phyloP scores from a whole-genome alignment of 2,113 vertebrate species.

The rabbit (Oryctolagus cuniculus) region DNA sequence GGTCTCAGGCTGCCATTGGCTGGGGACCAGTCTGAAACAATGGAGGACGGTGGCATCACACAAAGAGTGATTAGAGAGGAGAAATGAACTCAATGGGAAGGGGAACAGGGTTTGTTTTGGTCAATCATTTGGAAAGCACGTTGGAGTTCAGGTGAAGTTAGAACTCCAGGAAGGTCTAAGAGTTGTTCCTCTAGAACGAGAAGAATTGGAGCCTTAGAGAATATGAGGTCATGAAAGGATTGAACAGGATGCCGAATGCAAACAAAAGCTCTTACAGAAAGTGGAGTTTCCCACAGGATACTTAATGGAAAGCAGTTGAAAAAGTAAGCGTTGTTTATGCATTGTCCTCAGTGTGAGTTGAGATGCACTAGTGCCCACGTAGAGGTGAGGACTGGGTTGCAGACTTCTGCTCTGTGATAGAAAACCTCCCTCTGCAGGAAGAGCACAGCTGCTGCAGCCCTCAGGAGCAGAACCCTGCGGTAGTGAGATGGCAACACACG shows the following conservation, averaged over 20 bases:
- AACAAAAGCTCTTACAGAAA: background rate
- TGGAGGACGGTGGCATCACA: too few relatives aligned
- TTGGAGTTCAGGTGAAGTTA: too few relatives aligned
- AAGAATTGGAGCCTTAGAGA: background rate
- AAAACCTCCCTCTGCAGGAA: too few relatives aligned
- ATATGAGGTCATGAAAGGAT: background rate
- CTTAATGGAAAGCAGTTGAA: background rate
- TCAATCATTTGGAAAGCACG: background rate
- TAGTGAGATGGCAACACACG: background rate
- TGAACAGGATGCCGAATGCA: fast-evolving
- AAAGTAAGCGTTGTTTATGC: background rate
- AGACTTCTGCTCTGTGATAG: too few relatives aligned
- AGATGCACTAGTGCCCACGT: background rate
- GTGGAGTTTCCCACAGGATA: background rate
- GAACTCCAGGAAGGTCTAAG: background rate
- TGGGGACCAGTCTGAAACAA: background rate
- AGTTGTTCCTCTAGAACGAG: background rate
- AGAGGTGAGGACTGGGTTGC: background rate
- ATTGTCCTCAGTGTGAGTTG: background rate
- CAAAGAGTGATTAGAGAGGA: background rate
- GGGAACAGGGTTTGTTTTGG: background rate
- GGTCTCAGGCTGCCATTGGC: background rate
- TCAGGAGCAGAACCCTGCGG: background rate
- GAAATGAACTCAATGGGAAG: fast-evolving
- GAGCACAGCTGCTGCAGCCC: too few relatives aligned